Percentiles rank a stretch among this genome's conserved stretches.
These are phyloP conservation scores for Pipa parva DNA, from an alignment of 2,113 vertebrate species.

Conservation along the genomic window DNA sequence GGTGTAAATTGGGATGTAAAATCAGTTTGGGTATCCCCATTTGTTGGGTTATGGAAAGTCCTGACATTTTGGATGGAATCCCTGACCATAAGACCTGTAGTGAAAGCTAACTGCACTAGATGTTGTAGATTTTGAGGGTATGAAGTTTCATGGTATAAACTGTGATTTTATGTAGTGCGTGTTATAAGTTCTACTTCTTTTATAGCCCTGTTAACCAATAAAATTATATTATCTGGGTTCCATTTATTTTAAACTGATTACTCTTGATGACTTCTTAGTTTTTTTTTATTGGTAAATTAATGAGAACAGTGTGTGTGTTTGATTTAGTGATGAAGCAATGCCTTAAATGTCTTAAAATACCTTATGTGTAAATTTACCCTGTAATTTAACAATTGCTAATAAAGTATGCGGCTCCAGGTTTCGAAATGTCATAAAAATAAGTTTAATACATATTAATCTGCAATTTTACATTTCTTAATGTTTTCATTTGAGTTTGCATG, in stretches of 20 bases:
- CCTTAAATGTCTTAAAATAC: neutral
- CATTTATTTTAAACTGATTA: neutral
- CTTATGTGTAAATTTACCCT: neutral
- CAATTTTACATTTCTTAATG: neutral
- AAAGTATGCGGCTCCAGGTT: too few species aligned
- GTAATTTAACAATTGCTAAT: neutral
- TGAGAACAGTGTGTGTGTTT: neutral
- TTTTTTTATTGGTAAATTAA: neutral
- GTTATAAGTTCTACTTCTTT: too few species aligned
- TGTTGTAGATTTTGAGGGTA: too few species aligned
- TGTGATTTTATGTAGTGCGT: too few species aligned
- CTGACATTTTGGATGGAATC: too few species aligned
- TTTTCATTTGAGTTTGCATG: neutral
- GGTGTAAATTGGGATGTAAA: too few species aligned
- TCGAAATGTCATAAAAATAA: neutral
- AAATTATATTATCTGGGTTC: neutral
- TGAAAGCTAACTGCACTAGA: too few species aligned
- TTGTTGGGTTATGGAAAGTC: too few species aligned
- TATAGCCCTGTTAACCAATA: too few species aligned
- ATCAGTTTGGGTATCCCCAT: too few species aligned
- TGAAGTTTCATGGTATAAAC: too few species aligned
- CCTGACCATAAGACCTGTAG: too few species aligned
- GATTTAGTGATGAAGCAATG: neutral
- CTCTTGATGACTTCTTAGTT: neutral
- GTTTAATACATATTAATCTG: neutral